Conservation (phyloP, 2,888 invertebrate genomes). For the Candidula unifasciata region DNA sequence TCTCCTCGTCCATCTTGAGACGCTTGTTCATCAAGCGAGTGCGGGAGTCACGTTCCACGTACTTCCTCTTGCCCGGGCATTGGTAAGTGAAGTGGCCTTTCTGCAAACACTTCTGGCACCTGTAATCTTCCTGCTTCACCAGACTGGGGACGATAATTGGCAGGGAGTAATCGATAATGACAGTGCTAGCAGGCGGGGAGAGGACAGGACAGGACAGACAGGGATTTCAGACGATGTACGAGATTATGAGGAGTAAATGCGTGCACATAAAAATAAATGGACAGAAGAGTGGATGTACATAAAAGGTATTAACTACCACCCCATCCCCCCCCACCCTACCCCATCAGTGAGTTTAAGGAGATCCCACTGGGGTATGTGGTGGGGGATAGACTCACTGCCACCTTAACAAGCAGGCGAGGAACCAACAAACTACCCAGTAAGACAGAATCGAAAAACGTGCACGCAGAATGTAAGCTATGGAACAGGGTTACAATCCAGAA, state of each 20-base stretch:
- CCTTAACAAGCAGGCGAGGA: too few relatives aligned
- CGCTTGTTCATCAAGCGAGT: conserved; percentile 87
- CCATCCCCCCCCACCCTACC: too few relatives aligned
- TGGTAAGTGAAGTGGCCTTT: conserved; percentile 96
- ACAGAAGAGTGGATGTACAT: background rate
- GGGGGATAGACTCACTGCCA: too few relatives aligned
- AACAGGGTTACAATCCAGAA: too few relatives aligned
- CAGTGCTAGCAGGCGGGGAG: too few relatives aligned
- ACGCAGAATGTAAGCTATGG: too few relatives aligned
- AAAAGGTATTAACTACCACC: too few relatives aligned
- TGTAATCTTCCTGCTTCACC: conserved; percentile 70
- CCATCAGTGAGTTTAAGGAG: too few relatives aligned
- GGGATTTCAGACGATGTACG: background rate
- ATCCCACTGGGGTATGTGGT: too few relatives aligned
- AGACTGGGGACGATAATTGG: conserved; percentile 17
- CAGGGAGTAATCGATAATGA: background rate
- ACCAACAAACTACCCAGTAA: too few relatives aligned
- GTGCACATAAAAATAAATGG: background rate
- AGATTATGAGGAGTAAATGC: background rate
- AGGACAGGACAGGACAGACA: too few relatives aligned
- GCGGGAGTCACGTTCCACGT: conserved; percentile 89
- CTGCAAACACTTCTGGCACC: conserved; percentile 95
- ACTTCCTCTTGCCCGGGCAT: conserved; percentile 93
- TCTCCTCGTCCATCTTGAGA: conserved; percentile 80
- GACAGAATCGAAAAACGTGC: too few relatives aligned